A percentile compares a stretch with the other conserved stretches of the same genome.
These are phyloP conservation scores for Dastarcus helophoroides DNA, from an alignment of 2,888 invertebrate genomes.

Conservation along the genomic window DNA sequence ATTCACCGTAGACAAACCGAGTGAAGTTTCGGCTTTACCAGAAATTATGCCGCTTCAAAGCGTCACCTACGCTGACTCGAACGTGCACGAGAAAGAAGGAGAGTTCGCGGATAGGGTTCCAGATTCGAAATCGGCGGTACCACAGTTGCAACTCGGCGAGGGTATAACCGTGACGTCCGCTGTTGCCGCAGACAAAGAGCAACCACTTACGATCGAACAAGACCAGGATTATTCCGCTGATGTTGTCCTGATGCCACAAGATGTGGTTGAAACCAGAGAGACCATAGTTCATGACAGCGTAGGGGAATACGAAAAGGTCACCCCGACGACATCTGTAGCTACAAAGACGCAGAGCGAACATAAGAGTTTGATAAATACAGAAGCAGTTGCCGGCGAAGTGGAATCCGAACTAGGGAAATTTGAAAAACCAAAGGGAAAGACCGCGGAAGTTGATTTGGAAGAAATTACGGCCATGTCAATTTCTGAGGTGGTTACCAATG, in stretches of 20 bases:
- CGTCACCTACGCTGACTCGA: slow-evolving; percentile 45
- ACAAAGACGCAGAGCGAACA: slow-evolving; percentile 41
- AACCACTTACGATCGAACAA: slow-evolving; percentile 33
- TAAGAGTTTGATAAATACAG: slow-evolving; percentile 43
- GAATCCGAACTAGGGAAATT: slow-evolving; percentile 42
- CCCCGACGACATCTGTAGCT: slow-evolving; percentile 39
- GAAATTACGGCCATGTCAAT: slow-evolving; percentile 38
- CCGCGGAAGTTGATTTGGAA: slow-evolving; percentile 35
- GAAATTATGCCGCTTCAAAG: slow-evolving; percentile 40
- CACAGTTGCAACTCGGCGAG: slow-evolving; percentile 44
- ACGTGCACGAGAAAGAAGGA: slow-evolving; percentile 48
- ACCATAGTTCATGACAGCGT: slow-evolving; percentile 44
- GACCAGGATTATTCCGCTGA: slow-evolving; percentile 16
- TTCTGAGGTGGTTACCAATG: slow-evolving; percentile 37
- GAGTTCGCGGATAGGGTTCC: slow-evolving; percentile 35
- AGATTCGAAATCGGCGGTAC: slow-evolving; percentile 36
- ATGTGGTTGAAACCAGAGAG: slow-evolving; percentile 45
- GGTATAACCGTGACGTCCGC: slow-evolving; percentile 45
- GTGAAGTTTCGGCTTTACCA: slow-evolving; percentile 18
- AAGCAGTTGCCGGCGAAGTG: slow-evolving; percentile 45
- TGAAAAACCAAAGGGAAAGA: slow-evolving; percentile 36
- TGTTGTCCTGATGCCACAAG: slow-evolving; percentile 33
- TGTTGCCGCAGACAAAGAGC: slow-evolving; percentile 46
- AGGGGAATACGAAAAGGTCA: slow-evolving; percentile 33
- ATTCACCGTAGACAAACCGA: slow-evolving; percentile 18